These are phyloP conservation scores for Cryptops parisi DNA, from an alignment of 2,888 invertebrate genomes.

Conservation along the genomic window DNA sequence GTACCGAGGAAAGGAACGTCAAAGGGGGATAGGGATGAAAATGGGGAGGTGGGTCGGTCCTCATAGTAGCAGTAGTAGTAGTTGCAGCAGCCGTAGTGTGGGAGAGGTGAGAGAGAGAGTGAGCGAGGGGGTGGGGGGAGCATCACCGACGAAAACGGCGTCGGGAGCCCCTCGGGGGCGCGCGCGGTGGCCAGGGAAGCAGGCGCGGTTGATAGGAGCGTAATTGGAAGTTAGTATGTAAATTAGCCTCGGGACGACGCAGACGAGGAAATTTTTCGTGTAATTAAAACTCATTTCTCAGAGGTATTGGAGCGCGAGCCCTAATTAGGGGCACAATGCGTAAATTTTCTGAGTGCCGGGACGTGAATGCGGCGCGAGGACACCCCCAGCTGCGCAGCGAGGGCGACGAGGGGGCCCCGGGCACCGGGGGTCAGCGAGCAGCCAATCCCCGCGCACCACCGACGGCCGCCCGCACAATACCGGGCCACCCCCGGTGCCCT, in stretches of 20 bases:
- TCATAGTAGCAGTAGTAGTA: too few relatives aligned
- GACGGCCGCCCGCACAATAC: too few relatives aligned
- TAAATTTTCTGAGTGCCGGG: conserved; percentile 13
- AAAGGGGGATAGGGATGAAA: too few relatives aligned
- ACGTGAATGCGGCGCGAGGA: conserved; percentile 11
- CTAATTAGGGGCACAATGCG: conserved; percentile 15
- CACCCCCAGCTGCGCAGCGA: conserved; percentile 12
- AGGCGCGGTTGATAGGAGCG: conserved; percentile 15
- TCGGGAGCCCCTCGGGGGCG: conserved; percentile 10
- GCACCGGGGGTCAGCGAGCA: neutral
- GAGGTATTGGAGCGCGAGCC: conserved; percentile 15
- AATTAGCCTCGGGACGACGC: conserved; percentile 13
- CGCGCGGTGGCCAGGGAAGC: conserved; percentile 13
- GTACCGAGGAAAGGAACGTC: too few relatives aligned
- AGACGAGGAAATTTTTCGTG: conserved; percentile 14
- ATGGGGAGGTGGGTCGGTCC: too few relatives aligned
- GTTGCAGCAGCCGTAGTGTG: neutral
- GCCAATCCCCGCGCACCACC: neutral
- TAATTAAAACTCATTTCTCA: conserved; percentile 16
- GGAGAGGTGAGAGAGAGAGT: neutral
- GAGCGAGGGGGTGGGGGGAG: neutral
- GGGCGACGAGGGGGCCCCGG: conserved; percentile 2
- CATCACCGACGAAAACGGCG: conserved; percentile 7
- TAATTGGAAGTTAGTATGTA: conserved; percentile 16
- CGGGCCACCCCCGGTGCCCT: too few relatives aligned